phyloP scores from a whole-genome alignment of 2,888 invertebrate genomes.

The Drosophila longiperda region DNA sequence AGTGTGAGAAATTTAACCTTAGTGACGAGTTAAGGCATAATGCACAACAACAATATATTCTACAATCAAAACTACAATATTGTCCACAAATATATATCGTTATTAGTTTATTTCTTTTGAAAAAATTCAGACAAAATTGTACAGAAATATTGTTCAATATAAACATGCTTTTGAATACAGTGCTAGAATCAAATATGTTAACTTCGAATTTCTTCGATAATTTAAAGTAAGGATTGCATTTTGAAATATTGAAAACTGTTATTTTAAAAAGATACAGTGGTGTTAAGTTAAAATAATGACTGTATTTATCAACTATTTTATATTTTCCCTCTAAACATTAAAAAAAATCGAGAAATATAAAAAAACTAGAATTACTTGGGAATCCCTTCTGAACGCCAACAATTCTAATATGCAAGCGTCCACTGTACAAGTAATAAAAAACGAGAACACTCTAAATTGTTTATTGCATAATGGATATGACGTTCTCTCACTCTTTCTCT shows the following conservation, averaged over 20 bases:
- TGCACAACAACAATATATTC: conserved; percentile 37
- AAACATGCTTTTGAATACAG: background rate
- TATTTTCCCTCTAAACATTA: background rate
- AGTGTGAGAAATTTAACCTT: conserved; percentile 76
- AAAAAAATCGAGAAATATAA: background rate
- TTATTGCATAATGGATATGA: conserved; percentile 67
- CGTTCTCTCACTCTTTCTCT: conserved; percentile 22
- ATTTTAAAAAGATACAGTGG: background rate
- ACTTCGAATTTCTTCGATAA: background rate
- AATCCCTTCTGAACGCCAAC: background rate
- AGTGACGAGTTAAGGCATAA: conserved; percentile 68
- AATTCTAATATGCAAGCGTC: background rate
- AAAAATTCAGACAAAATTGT: background rate
- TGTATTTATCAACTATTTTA: background rate
- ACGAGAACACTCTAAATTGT: conserved; percentile 68
- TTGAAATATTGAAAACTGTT: background rate
- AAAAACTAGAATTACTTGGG: background rate
- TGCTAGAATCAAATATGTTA: background rate
- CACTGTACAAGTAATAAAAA: conserved; percentile 45
- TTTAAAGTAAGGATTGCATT: background rate
- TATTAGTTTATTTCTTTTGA: background rate
- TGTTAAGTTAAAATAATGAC: background rate
- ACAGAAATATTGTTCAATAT: background rate
- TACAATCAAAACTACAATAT: conserved; percentile 38
- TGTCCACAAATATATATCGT: background rate